Evolutionary conservation across 2,113 vertebrate species (phyloP).

Genomic region (Tamias sibiricus): DNA sequence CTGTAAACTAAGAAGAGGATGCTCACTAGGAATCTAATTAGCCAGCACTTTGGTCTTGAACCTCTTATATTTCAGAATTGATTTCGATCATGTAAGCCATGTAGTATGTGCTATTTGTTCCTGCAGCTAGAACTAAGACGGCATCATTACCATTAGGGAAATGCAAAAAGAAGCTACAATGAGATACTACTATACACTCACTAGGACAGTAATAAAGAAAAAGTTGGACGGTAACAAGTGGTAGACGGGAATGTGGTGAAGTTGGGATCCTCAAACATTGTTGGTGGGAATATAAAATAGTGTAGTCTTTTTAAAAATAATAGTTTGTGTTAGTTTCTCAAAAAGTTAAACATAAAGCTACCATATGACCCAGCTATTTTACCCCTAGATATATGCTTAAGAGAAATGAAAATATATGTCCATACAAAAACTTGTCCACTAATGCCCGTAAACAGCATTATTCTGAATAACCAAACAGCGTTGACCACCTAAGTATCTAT

Average conservation of each 20-base stretch:
- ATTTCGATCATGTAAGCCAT: neutral
- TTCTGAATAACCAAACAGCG: neutral
- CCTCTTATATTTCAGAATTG: neutral
- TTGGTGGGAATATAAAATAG: neutral
- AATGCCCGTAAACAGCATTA: neutral
- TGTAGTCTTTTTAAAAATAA: neutral
- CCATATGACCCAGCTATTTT: neutral
- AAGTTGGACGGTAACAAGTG: neutral
- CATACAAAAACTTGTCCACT: neutral
- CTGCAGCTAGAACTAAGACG: neutral
- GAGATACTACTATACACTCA: neutral
- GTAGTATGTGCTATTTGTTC: neutral
- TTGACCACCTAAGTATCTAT: neutral
- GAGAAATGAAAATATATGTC: neutral
- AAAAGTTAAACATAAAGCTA: neutral
- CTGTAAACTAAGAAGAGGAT: neutral
- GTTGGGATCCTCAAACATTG: neutral
- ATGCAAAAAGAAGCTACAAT: neutral
- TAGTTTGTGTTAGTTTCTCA: neutral
- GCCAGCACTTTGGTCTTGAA: neutral
- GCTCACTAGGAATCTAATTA: neutral
- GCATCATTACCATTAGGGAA: neutral
- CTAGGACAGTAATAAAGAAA: neutral
- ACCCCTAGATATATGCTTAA: neutral
- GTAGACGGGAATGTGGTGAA: neutral